A percentile compares a stretch with the other conserved stretches of the same genome.
These are phyloP conservation scores for Hypomesus transpacificus DNA, from an alignment of 2,113 vertebrate genomes.

Conservation along the genomic window DNA sequence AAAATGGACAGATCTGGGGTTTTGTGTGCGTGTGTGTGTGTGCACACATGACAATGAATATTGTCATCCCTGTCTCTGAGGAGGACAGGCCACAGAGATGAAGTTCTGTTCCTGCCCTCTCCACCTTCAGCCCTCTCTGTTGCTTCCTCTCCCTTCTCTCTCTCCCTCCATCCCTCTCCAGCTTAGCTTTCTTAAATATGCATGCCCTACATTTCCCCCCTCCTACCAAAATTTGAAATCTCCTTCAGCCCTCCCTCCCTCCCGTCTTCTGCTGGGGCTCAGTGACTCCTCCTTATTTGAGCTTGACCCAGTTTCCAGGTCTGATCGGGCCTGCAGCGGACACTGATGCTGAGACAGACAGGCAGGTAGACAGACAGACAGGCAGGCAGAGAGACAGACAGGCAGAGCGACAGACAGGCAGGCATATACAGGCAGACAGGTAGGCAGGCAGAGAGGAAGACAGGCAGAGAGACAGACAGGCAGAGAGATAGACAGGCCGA, in stretches of 20 bases:
- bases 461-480: too few relatives aligned
- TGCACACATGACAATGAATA: too few relatives aligned
- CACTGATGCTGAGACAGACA: constrained; percentile 43
- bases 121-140: constrained; percentile 26
- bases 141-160: constrained; percentile 36
- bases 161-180: constrained; percentile 43
- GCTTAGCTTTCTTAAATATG: constrained; percentile 67
- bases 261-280: constrained; percentile 38
- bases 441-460: background rate
- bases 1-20: background rate
- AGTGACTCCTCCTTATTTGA: constrained; percentile 59
- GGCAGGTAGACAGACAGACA: constrained; percentile 18
- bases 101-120: background rate
- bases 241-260: constrained; percentile 48
- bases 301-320: constrained; percentile 75
- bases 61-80: background rate
- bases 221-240: constrained; percentile 61
- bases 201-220: constrained; percentile 67
- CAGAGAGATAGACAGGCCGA: too few relatives aligned
- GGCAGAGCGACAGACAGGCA: background rate
- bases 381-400: constrained; percentile 23
- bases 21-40: background rate
- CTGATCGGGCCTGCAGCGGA: constrained; percentile 56
- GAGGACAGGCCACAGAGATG: too few relatives aligned
- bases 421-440: constrained; percentile 54